Evolutionary conservation across 2,113 vertebrate genomes (phyloP).

Genomic region (Alligator sinensis): DNA sequence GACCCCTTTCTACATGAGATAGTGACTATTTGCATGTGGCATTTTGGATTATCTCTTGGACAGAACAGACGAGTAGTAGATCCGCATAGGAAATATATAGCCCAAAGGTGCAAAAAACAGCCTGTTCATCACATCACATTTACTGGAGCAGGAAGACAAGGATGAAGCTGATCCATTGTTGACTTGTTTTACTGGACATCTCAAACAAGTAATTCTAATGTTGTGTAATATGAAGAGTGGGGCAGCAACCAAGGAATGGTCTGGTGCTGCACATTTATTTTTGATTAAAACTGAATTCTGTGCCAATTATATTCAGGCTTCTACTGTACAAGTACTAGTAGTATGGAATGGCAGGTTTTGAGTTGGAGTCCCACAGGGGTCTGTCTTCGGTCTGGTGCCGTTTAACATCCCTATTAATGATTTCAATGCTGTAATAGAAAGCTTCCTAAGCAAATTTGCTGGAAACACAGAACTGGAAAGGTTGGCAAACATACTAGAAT

Average conservation of each 20-base stretch:
- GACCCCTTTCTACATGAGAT: neutral
- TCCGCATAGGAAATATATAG: neutral
- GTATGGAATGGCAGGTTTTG: too few species aligned
- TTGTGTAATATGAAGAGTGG: neutral
- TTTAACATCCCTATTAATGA: too few species aligned
- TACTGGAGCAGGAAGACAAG: neutral
- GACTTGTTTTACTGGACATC: neutral
- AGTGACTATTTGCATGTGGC: fast-evolving
- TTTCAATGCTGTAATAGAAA: too few species aligned
- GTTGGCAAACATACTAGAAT: too few species aligned
- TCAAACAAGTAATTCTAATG: neutral
- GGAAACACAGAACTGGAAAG: too few species aligned
- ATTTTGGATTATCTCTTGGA: neutral
- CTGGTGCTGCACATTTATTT: neutral
- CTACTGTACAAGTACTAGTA: neutral
- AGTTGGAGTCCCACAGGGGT: too few species aligned
- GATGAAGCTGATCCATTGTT: neutral
- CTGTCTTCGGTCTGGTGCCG: too few species aligned
- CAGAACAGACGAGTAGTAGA: fast-evolving
- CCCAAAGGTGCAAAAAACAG: neutral
- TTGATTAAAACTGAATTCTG: neutral
- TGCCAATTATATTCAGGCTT: neutral
- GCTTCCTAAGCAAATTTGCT: too few species aligned
- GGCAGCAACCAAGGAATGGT: neutral
- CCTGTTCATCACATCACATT: neutral